phyloP scores from a whole-genome alignment of 2,888 invertebrate genomes.

The Brachypalpus laphriformis region DNA sequence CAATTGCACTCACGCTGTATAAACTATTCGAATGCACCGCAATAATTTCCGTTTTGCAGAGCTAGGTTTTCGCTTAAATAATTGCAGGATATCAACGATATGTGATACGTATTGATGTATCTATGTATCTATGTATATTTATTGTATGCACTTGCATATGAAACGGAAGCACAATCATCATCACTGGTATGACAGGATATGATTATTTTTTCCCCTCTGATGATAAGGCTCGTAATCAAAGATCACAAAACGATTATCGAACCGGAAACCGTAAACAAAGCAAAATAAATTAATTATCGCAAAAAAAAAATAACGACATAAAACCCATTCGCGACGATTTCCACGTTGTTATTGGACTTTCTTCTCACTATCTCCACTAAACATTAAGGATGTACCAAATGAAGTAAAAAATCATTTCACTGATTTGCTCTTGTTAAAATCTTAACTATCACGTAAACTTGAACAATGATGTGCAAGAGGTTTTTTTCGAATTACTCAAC shows the following conservation, averaged over 20 bases:
- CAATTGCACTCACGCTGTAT: not conserved
- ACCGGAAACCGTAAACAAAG: not conserved
- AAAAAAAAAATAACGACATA: not conserved
- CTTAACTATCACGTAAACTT: slow-evolving; percentile 9
- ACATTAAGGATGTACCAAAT: slow-evolving; percentile 29
- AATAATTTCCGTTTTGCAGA: slow-evolving; percentile 58
- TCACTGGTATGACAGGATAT: slow-evolving; percentile 43
- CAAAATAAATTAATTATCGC: not conserved
- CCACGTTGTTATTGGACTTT: slow-evolving; percentile 28
- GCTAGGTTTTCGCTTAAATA: slow-evolving; percentile 40
- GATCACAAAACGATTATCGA: not conserved
- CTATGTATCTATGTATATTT: slow-evolving; percentile 29
- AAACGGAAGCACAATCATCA: slow-evolving; percentile 41
- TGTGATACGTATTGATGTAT: slow-evolving; percentile 30
- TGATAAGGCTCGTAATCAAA: slow-evolving; percentile 6
- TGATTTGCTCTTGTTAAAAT: slow-evolving; percentile 30
- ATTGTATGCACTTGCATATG: slow-evolving; percentile 26
- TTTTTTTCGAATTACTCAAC: not conserved
- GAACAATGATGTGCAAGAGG: not conserved
- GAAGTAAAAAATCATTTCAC: slow-evolving; percentile 48
- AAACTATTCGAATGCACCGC: slow-evolving; percentile 30
- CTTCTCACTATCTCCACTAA: slow-evolving; percentile 7
- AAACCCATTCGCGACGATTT: slow-evolving; percentile 1
- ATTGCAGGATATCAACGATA: slow-evolving; percentile 44
- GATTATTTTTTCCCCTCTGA: not conserved